Evolutionary conservation across 1,140 invertebrate genomes (phyloP), one percentile per base, ranked within the genome.

Genomic region (Berghia stephanieae): DNA sequence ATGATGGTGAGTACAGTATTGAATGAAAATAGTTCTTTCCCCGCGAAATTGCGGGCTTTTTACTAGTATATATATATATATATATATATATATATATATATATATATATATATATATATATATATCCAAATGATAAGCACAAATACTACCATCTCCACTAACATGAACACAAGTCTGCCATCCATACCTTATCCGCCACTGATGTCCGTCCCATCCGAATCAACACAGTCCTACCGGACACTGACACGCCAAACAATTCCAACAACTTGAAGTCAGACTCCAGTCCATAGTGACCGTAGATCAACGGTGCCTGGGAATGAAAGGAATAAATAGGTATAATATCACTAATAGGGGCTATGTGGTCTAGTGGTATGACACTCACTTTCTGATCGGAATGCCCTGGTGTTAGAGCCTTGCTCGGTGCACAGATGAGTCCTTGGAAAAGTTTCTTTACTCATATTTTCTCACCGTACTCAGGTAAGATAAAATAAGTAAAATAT

Each of bases 221-320:
- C 16, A 81, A 40, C 57, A 79, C 42, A 21, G 79, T n/a, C 34
- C 52, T 46, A 34, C 57, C 67, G 27, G 63, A 72, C 34, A 79
- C 34, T 1, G 66, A 34, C 16, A 79, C 63, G 21, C 77, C 60
- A 34, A 57, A 55, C 34, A 67, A 70, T 24, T 78, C 57, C 5
- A 81, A 49, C 5, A 71, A 40, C 13, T 71, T n/a, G 13, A 79
- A 40, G 66, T 81, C 80, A 40, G 78, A 34, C 31, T 77, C 60
- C 16, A 52, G 49, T 24, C 80, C 80, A 78, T 78, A 79, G 40
- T 81, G 80, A 42, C 80, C 78, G 70, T 79, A 81, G 13, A 81
- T 49, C 55, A 81, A 10, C 21, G 49, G 44, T 18, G 60, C 78
- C 80, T 81, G 80, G 34, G 71, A 42, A 67, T n/a, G 46, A 3